phyloP scores from a whole-genome alignment of 1,140 invertebrate species.

The Coenobita brevimanus region DNA sequence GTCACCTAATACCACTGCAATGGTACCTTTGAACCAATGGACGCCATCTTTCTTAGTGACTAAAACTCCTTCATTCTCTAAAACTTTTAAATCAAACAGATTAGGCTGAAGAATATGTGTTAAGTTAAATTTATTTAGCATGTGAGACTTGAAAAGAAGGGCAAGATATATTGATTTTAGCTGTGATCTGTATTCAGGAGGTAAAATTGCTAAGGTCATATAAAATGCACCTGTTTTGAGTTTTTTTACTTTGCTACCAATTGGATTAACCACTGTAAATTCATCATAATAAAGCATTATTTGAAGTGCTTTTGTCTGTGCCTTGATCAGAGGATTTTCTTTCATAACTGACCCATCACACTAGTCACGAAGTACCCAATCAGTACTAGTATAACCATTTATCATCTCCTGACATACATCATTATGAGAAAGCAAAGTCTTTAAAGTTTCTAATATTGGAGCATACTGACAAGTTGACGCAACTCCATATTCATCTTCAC shows the following conservation, averaged over 20 bases:
- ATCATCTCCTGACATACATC: background rate
- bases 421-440: background rate
- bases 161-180: background rate
- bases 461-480: conserved; percentile 6
- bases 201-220: background rate
- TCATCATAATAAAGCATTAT: too few relatives aligned
- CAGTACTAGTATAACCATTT: background rate
- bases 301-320: too few relatives aligned
- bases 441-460: conserved; percentile 4
- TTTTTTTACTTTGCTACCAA: too few relatives aligned
- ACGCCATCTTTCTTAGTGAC: background rate
- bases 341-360: too few relatives aligned
- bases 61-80: conserved; percentile 15
- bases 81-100: conserved; percentile 3
- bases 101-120: background rate
- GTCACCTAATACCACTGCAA: background rate
- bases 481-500: background rate
- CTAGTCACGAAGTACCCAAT: background rate
- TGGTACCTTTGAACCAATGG: too few relatives aligned
- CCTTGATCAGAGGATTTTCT: too few relatives aligned
- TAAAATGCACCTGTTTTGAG: conserved; percentile 8
- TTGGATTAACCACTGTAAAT: conserved; percentile 13
- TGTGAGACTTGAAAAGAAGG: background rate
- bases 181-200: too few relatives aligned
- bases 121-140: background rate